These are phyloP conservation scores for Drosophila ironensis DNA, from an alignment of 1,140 invertebrate species.

Conservation along the genomic window DNA sequence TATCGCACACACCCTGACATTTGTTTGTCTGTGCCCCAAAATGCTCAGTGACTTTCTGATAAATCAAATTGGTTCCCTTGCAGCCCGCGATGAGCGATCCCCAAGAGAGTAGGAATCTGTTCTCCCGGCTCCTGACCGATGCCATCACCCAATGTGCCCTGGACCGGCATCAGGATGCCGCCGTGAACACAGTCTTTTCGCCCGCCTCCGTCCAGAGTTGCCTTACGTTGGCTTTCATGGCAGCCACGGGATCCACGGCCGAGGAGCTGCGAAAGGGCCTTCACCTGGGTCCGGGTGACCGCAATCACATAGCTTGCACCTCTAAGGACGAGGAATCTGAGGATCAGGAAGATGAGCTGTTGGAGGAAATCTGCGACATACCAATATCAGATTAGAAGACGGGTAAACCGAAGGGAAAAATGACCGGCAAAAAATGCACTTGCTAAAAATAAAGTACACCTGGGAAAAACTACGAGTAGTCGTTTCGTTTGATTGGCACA, in stretches of 20 bases:
- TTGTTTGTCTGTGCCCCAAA: too few species aligned
- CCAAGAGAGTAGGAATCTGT: constrained; percentile 49
- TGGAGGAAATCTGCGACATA: too few species aligned
- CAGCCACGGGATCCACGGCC: constrained; percentile 47
- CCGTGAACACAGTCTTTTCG: constrained; percentile 46
- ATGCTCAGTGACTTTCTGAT: too few species aligned
- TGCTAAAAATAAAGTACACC: constrained; percentile 19
- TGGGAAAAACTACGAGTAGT: constrained; percentile 13
- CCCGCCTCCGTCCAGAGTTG: constrained; percentile 57
- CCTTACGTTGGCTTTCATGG: constrained; percentile 53
- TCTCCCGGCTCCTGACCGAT: constrained; percentile 45
- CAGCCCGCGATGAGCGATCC: constrained; percentile 40
- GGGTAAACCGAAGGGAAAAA: too few species aligned
- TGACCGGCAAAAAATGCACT: too few species aligned
- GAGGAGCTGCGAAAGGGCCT: constrained; percentile 43
- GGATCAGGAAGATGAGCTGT: too few species aligned
- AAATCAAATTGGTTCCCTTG: not conserved
- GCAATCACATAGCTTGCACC: constrained; percentile 32
- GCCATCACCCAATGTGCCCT: constrained; percentile 15
- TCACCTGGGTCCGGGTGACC: constrained; percentile 31
- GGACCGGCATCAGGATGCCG: not conserved
- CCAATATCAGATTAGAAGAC: too few species aligned
- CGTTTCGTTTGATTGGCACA: constrained; percentile 11
- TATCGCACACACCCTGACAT: too few species aligned
- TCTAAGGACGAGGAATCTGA: too few species aligned